phyloP scores from a whole-genome alignment of 2,888 invertebrate species.

The Muschampia plurimacula region DNA sequence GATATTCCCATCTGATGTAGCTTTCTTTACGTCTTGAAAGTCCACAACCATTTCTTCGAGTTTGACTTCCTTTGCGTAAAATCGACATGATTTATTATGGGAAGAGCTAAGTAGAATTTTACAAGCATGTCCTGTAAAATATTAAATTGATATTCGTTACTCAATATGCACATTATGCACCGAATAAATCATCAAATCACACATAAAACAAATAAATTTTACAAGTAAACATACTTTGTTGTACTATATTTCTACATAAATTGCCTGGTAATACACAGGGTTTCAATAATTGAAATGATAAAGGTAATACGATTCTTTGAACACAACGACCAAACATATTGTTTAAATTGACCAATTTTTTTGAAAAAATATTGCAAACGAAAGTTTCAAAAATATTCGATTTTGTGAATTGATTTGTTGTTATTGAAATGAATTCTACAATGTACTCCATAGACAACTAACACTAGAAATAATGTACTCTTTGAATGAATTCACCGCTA shows the following conservation, averaged over 20 bases:
- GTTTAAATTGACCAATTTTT: not conserved
- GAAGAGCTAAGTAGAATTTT: not conserved
- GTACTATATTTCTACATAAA: not conserved
- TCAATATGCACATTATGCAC: not conserved
- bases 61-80: constrained; percentile 52
- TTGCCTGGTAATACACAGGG: not conserved
- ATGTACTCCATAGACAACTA: too few species aligned
- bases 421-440: too few species aligned
- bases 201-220: not conserved
- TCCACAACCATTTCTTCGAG: constrained; percentile 66
- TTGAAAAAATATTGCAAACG: too few species aligned
- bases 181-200: not conserved
- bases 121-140: not conserved
- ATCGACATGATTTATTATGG: constrained; percentile 15
- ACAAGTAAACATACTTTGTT: not conserved
- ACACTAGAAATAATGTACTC: too few species aligned
- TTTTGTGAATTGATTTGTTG: too few species aligned
- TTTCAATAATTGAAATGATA: constrained; percentile 8
- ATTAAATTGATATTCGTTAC: not conserved
- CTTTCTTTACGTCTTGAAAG: constrained; percentile 75
- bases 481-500: too few species aligned
- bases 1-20: constrained; percentile 55
- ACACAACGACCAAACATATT: constrained; percentile 17
- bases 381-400: too few species aligned
- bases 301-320: constrained; percentile 7